Percentiles rank a stretch among this genome's conserved stretches.
Evolutionary conservation across 2,113 vertebrate species (phyloP).

Genomic region (Pedionomus torquatus): DNA sequence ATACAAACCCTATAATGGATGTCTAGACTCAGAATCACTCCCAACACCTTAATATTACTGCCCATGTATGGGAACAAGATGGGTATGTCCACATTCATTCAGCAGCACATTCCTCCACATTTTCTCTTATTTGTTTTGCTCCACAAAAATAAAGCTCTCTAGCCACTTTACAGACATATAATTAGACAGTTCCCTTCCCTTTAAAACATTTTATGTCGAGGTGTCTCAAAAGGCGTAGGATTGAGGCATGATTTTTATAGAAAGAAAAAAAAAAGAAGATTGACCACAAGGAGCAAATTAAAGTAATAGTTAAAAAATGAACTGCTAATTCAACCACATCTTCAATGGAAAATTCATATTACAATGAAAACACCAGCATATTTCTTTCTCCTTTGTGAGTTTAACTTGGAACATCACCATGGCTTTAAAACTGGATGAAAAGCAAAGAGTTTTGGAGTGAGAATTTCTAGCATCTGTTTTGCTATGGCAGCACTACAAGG

Average conservation of each 20-base stretch:
- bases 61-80: not conserved
- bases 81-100: not conserved
- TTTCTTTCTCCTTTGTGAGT: not conserved
- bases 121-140: constrained; percentile 31
- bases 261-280: not conserved
- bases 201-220: not conserved
- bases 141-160: not conserved
- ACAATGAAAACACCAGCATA: constrained; percentile 30
- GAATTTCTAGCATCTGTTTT: constrained; percentile 45
- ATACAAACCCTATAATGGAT: not conserved
- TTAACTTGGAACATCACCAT: not conserved
- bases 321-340: constrained; percentile 47
- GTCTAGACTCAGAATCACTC: constrained; percentile 50
- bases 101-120: constrained; percentile 21
- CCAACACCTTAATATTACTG: not conserved
- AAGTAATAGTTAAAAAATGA: constrained; percentile 58
- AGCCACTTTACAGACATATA: constrained; percentile 13
- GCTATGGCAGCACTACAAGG: constrained; percentile 21
- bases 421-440: constrained; percentile 53
- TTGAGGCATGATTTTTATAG: constrained; percentile 2
- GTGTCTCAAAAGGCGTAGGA: constrained; percentile 1
- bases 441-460: constrained; percentile 63
- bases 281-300: constrained; percentile 69
- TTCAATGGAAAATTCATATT: constrained; percentile 52
- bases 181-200: constrained; percentile 30